Evolutionary conservation across 1,140 invertebrate species (phyloP).

Genomic region (Samia ricini): DNA sequence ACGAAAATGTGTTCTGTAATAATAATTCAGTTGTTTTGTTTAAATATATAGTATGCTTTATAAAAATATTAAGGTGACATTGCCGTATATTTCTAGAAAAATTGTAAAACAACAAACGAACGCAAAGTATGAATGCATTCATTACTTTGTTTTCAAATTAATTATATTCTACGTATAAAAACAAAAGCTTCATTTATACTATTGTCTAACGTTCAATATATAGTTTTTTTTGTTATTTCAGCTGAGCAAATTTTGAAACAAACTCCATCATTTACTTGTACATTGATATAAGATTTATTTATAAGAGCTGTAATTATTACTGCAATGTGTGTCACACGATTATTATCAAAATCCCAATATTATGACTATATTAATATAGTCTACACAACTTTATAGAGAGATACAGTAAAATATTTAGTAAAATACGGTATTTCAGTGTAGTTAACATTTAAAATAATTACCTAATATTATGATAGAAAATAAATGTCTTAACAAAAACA

Average conservation of each 20-base stretch:
- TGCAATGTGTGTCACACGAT: neutral
- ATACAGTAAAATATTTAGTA: too few relatives aligned
- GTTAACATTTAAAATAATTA: too few relatives aligned
- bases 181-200: neutral
- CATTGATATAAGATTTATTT: neutral
- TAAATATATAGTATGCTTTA: too few relatives aligned
- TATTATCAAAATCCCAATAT: neutral
- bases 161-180: neutral
- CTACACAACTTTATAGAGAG: too few relatives aligned
- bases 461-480: too few relatives aligned
- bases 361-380: too few relatives aligned
- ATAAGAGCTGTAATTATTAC: neutral
- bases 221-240: neutral
- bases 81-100: neutral
- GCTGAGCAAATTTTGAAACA: neutral
- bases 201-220: neutral
- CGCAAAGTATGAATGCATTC: neutral
- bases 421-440: too few relatives aligned
- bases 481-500: too few relatives aligned
- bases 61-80: neutral
- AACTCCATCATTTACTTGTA: neutral
- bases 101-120: neutral
- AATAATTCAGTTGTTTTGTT: too few relatives aligned
- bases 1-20: too few relatives aligned
- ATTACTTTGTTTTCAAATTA: neutral